phyloP scores from a whole-genome alignment of 2,888 invertebrate genomes.

The Latrodectus hesperus region DNA sequence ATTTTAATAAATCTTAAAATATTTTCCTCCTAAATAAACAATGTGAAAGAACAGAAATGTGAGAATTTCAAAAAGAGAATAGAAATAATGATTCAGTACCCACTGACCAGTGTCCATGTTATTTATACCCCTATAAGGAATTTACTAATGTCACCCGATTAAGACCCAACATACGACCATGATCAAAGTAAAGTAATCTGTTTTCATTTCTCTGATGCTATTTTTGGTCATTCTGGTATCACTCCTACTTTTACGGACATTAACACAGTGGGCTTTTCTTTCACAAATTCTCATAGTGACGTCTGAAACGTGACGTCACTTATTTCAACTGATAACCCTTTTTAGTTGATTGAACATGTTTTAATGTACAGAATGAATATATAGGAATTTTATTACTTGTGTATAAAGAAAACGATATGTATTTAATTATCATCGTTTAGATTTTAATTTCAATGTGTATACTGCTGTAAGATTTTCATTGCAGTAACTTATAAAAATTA shows the following conservation, averaged over 20 bases:
- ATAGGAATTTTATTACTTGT: too few relatives aligned
- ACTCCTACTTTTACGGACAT: background rate
- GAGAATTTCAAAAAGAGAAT: too few relatives aligned
- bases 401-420: too few relatives aligned
- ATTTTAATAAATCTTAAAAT: too few relatives aligned
- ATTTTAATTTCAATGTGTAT: too few relatives aligned
- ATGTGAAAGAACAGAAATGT: too few relatives aligned
- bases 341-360: background rate
- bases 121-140: conserved; percentile 42
- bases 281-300: conserved; percentile 7
- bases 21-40: too few relatives aligned
- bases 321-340: conserved; percentile 12
- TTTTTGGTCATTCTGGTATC: conserved; percentile 11
- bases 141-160: conserved; percentile 46
- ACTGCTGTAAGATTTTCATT: too few relatives aligned
- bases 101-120: conserved; percentile 11
- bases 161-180: conserved; percentile 15
- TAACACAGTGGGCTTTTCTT: conserved; percentile 1
- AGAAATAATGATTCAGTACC: background rate
- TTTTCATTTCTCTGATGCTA: conserved; percentile 48
- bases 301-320: conserved; percentile 25
- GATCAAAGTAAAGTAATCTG: conserved; percentile 40
- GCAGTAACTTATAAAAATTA: too few relatives aligned
- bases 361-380: too few relatives aligned
- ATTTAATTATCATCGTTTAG: too few relatives aligned